Evolutionary conservation across 2,888 invertebrate genomes (phyloP).

Genomic region (Auanema sp.): DNA sequence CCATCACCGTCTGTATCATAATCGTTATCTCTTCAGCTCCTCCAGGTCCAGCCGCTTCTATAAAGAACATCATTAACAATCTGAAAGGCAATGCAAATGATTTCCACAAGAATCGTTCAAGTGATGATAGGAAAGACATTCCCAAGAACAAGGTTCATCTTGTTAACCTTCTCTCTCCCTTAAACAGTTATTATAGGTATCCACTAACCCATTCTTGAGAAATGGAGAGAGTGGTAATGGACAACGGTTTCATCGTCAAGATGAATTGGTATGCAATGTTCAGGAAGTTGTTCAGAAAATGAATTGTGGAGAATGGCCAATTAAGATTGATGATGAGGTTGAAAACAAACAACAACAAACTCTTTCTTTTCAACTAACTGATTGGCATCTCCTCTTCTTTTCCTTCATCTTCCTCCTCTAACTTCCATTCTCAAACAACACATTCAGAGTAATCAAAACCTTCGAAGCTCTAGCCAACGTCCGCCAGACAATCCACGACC

Average conservation of each 20-base stretch:
- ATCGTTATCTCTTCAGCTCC: not conserved
- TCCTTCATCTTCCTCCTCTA: not conserved
- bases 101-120: conserved; percentile 3
- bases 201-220: conserved; percentile 42
- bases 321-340: conserved; percentile 35
- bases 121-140: conserved; percentile 17
- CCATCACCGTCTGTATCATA: not conserved
- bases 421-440: not conserved
- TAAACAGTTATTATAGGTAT: conserved; percentile 14
- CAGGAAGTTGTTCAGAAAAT: conserved; percentile 47
- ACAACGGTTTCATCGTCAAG: conserved; percentile 13
- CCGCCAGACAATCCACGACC: not conserved
- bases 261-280: conserved; percentile 32
- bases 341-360: not conserved
- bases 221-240: conserved; percentile 10
- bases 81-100: conserved; percentile 25
- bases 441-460: conserved; percentile 7
- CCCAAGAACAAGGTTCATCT: conserved; percentile 19
- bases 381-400: not conserved
- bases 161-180: conserved; percentile 15
- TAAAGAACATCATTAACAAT: conserved; percentile 42
- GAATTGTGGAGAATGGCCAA: conserved; percentile 49
- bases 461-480: conserved; percentile 14
- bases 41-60: conserved; percentile 21
- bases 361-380: not conserved